Percentiles rank a stretch among this genome's conserved stretches.
Evolutionary conservation across 2,797 vertebrate genomes (phyloP).

Genomic region (Champsocephalus gunnari): DNA sequence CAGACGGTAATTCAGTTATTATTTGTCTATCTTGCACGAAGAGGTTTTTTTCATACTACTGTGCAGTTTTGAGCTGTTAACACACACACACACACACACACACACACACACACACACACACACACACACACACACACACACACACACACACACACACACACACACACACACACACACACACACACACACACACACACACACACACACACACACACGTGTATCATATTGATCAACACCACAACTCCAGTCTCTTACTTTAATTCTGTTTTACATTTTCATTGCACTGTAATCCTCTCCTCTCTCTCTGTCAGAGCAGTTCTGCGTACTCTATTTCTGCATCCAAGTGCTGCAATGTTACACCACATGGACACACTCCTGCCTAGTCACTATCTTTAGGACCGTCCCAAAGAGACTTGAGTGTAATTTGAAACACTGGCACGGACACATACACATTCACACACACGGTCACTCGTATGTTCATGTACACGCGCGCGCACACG

Average conservation of each 20-base stretch:
- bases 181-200: too few relatives aligned
- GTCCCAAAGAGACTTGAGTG: conserved; percentile 62
- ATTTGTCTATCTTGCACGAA: neutral
- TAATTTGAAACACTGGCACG: conserved; percentile 65
- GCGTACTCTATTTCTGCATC: conserved; percentile 18
- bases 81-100: neutral
- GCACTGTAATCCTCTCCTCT: neutral
- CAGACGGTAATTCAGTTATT: neutral
- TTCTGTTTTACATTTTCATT: neutral
- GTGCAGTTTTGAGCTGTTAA: neutral
- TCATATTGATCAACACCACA: neutral
- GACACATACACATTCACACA: conserved; percentile 27
- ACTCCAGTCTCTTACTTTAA: neutral
- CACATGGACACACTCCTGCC: conserved; percentile 33
- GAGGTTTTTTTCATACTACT: neutral
- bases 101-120: too few relatives aligned
- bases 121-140: too few relatives aligned
- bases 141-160: too few relatives aligned
- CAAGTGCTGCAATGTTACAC: conserved; percentile 38
- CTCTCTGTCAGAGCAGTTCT: neutral
- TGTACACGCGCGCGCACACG: neutral
- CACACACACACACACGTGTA: neutral
- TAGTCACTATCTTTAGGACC: conserved; percentile 74
- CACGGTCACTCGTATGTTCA: conserved; percentile 14
- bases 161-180: too few relatives aligned